Conservation (phyloP, 2,113 vertebrate genomes). For the Spermophilus dauricus region DNA sequence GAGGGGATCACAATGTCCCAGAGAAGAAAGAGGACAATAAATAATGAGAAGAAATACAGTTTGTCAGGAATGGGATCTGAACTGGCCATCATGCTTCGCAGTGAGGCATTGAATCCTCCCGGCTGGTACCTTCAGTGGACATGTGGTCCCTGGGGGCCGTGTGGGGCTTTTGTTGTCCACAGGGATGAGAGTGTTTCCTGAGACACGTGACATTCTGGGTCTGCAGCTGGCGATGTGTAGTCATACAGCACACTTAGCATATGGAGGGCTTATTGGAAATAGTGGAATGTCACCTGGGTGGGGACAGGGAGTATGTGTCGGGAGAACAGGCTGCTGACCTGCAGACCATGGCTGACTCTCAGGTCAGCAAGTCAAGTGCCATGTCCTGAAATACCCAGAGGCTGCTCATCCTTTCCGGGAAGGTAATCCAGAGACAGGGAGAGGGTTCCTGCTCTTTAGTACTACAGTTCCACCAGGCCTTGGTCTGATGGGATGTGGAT, state of each 20-base stretch:
- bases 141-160: neutral
- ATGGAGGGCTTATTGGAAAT: neutral
- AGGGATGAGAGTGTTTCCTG: neutral
- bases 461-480: neutral
- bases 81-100: conserved; percentile 28
- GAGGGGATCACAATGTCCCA: conserved; percentile 78
- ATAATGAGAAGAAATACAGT: conserved; percentile 83
- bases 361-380: neutral
- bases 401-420: neutral
- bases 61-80: conserved; percentile 79
- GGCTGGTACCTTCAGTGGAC: conserved; percentile 22
- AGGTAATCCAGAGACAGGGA: neutral
- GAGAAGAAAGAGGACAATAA: conserved; percentile 85
- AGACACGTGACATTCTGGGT: neutral
- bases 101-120: conserved; percentile 59
- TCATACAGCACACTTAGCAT: neutral
- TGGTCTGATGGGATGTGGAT: neutral
- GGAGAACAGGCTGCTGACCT: neutral
- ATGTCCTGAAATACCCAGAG: neutral
- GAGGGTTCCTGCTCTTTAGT: neutral
- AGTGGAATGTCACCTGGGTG: neutral
- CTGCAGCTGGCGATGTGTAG: neutral
- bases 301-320: neutral
- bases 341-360: neutral
- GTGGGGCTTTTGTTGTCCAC: conserved; percentile 47